Evolutionary conservation across 2,113 vertebrate species (phyloP).

Genomic region (Calyptommatus sinebrachiatus): DNA sequence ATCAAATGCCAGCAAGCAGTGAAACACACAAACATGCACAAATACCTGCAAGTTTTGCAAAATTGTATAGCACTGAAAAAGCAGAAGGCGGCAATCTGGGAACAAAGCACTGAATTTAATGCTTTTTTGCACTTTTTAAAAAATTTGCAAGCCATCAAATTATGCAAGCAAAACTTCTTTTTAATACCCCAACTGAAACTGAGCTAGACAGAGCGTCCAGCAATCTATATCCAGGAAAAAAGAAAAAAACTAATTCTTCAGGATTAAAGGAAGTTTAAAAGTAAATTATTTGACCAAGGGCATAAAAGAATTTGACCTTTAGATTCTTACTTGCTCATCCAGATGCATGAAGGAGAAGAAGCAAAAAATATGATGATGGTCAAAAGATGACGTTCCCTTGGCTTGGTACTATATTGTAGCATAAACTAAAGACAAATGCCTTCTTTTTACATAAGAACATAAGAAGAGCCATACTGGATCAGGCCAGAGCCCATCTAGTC

Average conservation of each 20-base stretch:
- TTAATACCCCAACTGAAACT: constrained; percentile 6
- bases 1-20: background rate
- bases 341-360: constrained; percentile 22
- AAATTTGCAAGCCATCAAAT: background rate
- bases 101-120: background rate
- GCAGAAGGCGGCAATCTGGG: constrained; percentile 4
- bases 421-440: constrained; percentile 4
- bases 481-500: no score
- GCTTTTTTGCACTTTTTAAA: no score
- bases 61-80: constrained; percentile 11
- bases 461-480: no score
- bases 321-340: constrained; percentile 41
- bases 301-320: constrained; percentile 19
- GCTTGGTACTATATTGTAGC: constrained; percentile 36
- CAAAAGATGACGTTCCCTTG: constrained; percentile 30
- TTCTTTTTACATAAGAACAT: no score
- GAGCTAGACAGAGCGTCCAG: background rate
- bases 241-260: no score
- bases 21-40: background rate
- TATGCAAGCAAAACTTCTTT: background rate
- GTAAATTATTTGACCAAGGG: background rate
- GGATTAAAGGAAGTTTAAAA: no score
- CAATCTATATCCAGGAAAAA: no score
- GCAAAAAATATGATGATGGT: background rate
- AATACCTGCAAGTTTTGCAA: background rate